Conservation (phyloP, 2,888 invertebrate species). For the Oscheius myriophilus region DNA sequence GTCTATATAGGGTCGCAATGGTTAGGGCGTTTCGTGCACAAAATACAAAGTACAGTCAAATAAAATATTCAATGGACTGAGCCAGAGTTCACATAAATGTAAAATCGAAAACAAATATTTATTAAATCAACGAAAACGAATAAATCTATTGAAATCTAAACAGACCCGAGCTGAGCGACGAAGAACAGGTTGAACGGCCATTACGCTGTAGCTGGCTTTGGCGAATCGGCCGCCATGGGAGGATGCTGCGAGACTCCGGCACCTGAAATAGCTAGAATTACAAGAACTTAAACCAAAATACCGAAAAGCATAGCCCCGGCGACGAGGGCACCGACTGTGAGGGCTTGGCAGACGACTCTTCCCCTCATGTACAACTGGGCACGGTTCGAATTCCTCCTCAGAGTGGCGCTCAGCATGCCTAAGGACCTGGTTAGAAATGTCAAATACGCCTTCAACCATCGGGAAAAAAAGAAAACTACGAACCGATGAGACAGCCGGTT, state of each 20-base stretch:
- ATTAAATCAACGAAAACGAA: too few species aligned
- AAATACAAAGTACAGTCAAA: too few species aligned
- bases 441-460: not conserved
- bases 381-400: conserved; percentile 52
- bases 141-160: conserved; percentile 5
- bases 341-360: conserved; percentile 55
- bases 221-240: not conserved
- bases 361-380: conserved; percentile 65
- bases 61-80: too few species aligned
- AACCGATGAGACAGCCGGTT: conserved; percentile 60
- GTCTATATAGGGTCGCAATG: too few species aligned
- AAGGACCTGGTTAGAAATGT: conserved; percentile 14
- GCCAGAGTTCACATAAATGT: too few species aligned
- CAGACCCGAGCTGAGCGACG: not conserved
- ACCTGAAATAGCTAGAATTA: not conserved
- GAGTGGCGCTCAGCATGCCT: conserved; percentile 59
- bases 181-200: not conserved
- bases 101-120: too few species aligned
- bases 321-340: conserved; percentile 60
- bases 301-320: conserved; percentile 58
- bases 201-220: not conserved
- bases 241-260: not conserved
- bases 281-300: conserved; percentile 4
- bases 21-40: too few species aligned
- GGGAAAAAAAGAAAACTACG: conserved; percentile 9